phyloP scores from a whole-genome alignment of 2,797 vertebrate genomes.

The Remorina albescens region DNA sequence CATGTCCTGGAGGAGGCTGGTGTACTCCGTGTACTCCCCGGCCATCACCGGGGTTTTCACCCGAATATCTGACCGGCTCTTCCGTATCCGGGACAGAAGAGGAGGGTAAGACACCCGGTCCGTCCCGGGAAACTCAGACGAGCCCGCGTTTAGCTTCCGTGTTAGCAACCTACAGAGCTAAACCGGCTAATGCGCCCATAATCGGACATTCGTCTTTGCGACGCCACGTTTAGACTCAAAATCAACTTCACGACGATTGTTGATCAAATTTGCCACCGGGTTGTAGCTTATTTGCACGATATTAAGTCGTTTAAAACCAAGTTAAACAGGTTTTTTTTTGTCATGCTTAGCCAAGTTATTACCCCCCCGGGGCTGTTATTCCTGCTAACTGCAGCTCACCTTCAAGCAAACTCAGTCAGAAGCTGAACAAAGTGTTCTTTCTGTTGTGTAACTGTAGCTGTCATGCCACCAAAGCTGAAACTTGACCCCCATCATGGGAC shows the following conservation, averaged over 20 bases:
- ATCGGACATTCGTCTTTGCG: not conserved
- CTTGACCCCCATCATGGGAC: not conserved
- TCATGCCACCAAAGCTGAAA: not conserved
- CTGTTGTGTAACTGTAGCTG: not conserved
- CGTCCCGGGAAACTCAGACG: not conserved
- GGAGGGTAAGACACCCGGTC: conserved; percentile 77
- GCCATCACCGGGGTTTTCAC: conserved; percentile 81
- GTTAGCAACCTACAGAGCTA: not conserved
- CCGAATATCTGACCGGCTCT: conserved; percentile 81
- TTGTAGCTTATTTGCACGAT: not conserved
- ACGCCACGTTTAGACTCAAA: not conserved
- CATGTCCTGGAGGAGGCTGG: conserved; percentile 85
- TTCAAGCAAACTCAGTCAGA: not conserved
- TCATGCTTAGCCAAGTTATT: not conserved
- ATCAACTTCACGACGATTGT: accelerated
- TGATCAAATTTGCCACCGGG: not conserved
- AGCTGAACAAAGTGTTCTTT: conserved; percentile 16
- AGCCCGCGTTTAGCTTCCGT: no score
- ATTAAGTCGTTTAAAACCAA: not conserved
- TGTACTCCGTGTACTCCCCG: conserved; percentile 80
- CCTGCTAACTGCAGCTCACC: conserved; percentile 5
- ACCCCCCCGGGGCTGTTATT: not conserved
- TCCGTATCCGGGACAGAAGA: conserved; percentile 80
- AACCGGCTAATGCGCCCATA: not conserved
- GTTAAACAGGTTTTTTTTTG: no score